Conservation (phyloP, 2,797 vertebrate genomes). For the Babyrousa celebensis region DNA sequence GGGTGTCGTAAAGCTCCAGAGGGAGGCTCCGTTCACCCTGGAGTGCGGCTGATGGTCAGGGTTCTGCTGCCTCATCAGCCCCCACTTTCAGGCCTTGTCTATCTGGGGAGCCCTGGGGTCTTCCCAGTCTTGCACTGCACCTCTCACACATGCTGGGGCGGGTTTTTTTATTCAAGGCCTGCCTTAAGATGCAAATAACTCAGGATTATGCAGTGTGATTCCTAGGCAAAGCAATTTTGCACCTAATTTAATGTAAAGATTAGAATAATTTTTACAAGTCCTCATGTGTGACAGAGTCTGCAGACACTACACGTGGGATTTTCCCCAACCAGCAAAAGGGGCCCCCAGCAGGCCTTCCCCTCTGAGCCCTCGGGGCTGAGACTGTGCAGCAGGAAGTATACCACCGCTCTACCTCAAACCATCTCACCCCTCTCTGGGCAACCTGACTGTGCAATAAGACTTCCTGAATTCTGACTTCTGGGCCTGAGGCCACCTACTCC, state of each 20-base stretch:
- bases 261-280: constrained; percentile 43
- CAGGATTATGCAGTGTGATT: not conserved
- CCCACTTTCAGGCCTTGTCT: not conserved
- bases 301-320: constrained; percentile 44
- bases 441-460: not conserved
- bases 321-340: constrained; percentile 33
- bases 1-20: not conserved
- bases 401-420: not conserved
- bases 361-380: not conserved
- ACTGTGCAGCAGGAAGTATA: not conserved
- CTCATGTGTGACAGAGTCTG: not conserved
- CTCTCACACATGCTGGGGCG: not conserved
- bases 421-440: not conserved
- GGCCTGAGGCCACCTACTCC: not conserved
- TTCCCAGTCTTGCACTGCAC: not conserved
- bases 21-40: not conserved
- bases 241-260: constrained; percentile 48
- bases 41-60: not conserved
- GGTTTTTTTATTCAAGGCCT: not conserved
- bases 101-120: not conserved
- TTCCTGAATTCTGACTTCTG: not conserved
- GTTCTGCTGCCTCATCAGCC: not conserved
- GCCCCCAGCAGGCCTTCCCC: not conserved
- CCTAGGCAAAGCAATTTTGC: not conserved
- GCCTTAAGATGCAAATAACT: not conserved